phyloP scores from a whole-genome alignment of 1,140 invertebrate genomes.

The Harpegnathos saltator region DNA sequence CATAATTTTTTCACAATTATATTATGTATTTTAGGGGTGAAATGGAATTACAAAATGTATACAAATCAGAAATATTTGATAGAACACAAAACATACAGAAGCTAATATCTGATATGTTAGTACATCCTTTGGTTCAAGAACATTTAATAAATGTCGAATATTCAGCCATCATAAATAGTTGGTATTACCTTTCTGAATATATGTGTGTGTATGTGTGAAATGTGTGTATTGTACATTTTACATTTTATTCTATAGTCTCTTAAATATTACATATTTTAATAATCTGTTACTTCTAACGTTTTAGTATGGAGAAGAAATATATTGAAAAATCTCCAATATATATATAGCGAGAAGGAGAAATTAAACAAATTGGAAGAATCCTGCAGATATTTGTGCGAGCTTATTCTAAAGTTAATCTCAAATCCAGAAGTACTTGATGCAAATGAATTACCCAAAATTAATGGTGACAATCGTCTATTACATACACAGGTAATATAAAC shows the following conservation, averaged over 20 bases:
- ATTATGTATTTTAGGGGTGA: slow-evolving; percentile 57
- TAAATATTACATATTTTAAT: neutral
- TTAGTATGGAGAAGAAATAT: slow-evolving; percentile 75
- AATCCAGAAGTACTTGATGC: slow-evolving; percentile 69
- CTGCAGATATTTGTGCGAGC: slow-evolving; percentile 59
- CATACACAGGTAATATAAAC: slow-evolving; percentile 66
- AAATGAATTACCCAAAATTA: slow-evolving; percentile 62
- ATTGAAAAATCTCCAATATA: slow-evolving; percentile 42
- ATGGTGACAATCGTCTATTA: slow-evolving; percentile 54
- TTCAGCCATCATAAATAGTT: slow-evolving; percentile 72
- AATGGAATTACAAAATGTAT: neutral
- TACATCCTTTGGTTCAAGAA: slow-evolving; percentile 62
- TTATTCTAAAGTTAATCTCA: slow-evolving; percentile 63
- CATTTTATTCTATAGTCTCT: neutral
- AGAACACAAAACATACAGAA: slow-evolving; percentile 62
- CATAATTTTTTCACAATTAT: slow-evolving; percentile 12
- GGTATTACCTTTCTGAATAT: slow-evolving; percentile 40
- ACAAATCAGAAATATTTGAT: slow-evolving; percentile 70
- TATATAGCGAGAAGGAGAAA: slow-evolving; percentile 38
- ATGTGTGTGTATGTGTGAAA: too few relatives aligned
- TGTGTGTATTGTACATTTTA: neutral
- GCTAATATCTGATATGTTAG: slow-evolving; percentile 41
- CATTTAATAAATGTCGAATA: slow-evolving; percentile 73
- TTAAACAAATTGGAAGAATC: slow-evolving; percentile 63
- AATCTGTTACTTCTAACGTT: slow-evolving; percentile 53